Evolutionary conservation across 2,113 vertebrate genomes (phyloP), one percentile per base, ranked within the genome.

Genomic region (Plotosus lineatus): DNA sequence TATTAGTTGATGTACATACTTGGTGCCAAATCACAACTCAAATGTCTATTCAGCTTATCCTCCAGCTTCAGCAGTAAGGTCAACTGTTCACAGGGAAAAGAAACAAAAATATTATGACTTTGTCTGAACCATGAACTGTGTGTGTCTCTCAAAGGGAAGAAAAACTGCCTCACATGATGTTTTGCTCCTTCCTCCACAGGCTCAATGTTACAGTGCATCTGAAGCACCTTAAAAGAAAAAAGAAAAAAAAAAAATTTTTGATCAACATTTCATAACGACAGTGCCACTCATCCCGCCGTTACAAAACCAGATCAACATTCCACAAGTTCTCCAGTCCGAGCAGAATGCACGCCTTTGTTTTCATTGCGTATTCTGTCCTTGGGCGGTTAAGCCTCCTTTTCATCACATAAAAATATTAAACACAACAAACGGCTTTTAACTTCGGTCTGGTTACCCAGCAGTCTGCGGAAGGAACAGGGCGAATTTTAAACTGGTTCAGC

Each of bases 121-220:
- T 21, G 68, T 55, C 1, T n/a, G 36, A 60, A 58, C n/a, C 26
- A 51, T n/a, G 73, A 56, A 36, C 6, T n/a, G 10, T 69, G 11
- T 26, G 40, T 44, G 40, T n/a, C 17, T 61, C 4, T 33, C 5
- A 19, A 2, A 4, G 5, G 3, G 61, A 21, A 38, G 36, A 3
- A 11, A 71, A 38, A 58, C 23, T 68, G 77, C 89, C 96, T 53
- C 90, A 98, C 98, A 0, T 99, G 98, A 85, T 99, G 97, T 87
- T 96, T 99, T 33, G 95, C 92, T 0, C 97, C 98, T 83, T 99
- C 98, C 28, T 99, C 98, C 26, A 98, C 96, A 0, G 97, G 96
- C 89, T 99, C 98, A 0, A 99, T 99, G 90, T 98, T 99, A 87
- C 98, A 99, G 88, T 99, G 98, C 98, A 99, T 99, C 90, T 98